A percentile compares a stretch with the other conserved stretches of the same genome.
phyloP scores from a whole-genome alignment of 1,140 invertebrate species.

The Doryteuthis pealeii region DNA sequence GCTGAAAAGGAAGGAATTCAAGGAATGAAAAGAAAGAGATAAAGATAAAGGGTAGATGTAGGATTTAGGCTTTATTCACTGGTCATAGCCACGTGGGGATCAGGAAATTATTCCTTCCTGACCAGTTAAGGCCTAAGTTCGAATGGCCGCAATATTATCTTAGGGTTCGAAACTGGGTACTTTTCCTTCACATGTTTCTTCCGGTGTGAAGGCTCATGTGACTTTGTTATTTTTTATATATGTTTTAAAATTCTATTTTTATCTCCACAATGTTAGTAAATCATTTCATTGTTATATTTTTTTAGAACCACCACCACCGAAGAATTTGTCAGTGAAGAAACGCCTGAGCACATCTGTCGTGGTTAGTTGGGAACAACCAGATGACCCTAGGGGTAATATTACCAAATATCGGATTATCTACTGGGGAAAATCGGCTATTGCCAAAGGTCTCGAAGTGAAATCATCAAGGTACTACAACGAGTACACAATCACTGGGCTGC shows the following conservation, averaged over 20 bases:
- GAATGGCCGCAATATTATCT: too few species aligned
- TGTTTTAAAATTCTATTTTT: background rate
- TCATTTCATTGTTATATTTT: background rate
- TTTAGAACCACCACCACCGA: slow-evolving; percentile 31
- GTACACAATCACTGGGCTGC: slow-evolving; percentile 19
- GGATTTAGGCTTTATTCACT: too few species aligned
- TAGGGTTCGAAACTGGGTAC: too few species aligned
- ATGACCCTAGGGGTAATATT: slow-evolving; percentile 22
- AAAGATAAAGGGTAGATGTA: too few species aligned
- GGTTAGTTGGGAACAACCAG: slow-evolving; percentile 33
- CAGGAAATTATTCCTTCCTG: too few species aligned
- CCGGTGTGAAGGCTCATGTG: background rate
- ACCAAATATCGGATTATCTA: slow-evolving; percentile 30
- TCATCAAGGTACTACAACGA: slow-evolving; percentile 12
- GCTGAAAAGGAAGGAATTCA: too few species aligned
- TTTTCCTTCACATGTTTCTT: too few species aligned
- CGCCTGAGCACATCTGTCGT: slow-evolving; percentile 27
- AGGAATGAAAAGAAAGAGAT: too few species aligned
- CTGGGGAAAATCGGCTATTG: slow-evolving; percentile 22
- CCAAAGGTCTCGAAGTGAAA: slow-evolving; percentile 19
- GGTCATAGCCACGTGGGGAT: too few species aligned
- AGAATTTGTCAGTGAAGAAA: slow-evolving; percentile 22
- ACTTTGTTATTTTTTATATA: background rate
- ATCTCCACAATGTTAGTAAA: background rate
- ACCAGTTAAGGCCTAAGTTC: too few species aligned